A percentile compares a stretch with the other conserved stretches of the same genome.
phyloP scores from a whole-genome alignment of 2,888 invertebrate species.

The Schrankia costaestrigalis region DNA sequence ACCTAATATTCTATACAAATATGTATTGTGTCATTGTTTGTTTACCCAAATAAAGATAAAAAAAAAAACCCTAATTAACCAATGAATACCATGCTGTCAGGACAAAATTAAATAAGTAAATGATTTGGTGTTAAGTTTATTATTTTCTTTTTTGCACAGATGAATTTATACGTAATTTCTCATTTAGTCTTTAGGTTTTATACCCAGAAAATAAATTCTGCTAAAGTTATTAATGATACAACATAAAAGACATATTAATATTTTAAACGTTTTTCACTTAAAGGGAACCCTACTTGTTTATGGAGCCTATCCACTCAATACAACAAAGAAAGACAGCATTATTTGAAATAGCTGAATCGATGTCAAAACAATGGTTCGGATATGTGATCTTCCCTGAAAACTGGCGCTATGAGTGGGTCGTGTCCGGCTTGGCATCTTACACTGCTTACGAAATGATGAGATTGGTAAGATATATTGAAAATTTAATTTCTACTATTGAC shows the following conservation, averaged over 20 bases:
- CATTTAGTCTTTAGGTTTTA: no score
- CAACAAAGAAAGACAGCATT: constrained; percentile 68
- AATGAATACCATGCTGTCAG: no score
- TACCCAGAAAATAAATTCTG: no score
- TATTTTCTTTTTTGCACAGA: no score
- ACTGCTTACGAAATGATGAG: constrained; percentile 80
- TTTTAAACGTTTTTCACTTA: constrained; percentile 3
- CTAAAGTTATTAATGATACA: no score
- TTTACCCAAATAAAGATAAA: no score
- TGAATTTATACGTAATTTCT: no score
- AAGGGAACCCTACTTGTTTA: constrained; percentile 68
- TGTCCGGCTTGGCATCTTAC: constrained; percentile 79
- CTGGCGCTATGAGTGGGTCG: constrained; percentile 83
- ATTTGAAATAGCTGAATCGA: constrained; percentile 81
- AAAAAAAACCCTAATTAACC: no score
- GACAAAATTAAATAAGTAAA: no score
- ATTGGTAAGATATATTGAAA: constrained; percentile 48
- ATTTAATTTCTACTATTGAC: not conserved
- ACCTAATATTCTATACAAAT: no score
- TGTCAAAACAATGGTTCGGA: constrained; percentile 86
- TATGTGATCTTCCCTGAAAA: constrained; percentile 81
- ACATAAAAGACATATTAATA: not conserved
- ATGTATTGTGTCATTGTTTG: no score
- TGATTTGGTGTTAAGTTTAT: no score
- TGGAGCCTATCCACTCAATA: constrained; percentile 51